Base-by-base conservation (phyloP, 2,113 vertebrate species). In the Heliornis fulica region DNA sequence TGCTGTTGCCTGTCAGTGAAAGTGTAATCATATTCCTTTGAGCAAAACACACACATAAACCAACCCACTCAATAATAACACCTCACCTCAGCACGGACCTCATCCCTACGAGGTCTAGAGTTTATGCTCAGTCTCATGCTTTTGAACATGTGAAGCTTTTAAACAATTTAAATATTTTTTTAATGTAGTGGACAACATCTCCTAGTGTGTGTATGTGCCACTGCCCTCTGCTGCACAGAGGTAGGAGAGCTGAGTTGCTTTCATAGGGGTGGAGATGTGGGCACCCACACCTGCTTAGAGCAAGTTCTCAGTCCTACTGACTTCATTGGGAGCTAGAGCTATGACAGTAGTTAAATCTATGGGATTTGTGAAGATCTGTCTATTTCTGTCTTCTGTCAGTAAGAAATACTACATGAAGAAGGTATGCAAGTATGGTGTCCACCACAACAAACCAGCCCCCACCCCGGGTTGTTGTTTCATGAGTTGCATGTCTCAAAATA, bases 221-320 rank as follows among this genome's bases (percentile, higher is more conserved):
- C 57, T 92, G 82, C 82, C 82, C 53, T 90, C 83, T 88, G 75
- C 85, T 90, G 83, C 41, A 54, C 36, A 54, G 82, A 69, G 53
- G 16, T 40, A 53, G 45, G 50, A 91, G 51, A 68, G 9, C 36
- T 69, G 41, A 57, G 14, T 16, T 71, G 40, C 43, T 85, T 71
- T 68, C 32, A 9, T 7, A 5, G n/a, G 31, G 41, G 13, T 2
- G 0, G 19, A 65, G 46, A 4, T 20, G 15, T 29, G 48, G 22
- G 45, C 29, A 38, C 46, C 10, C 50, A 63, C 13, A 20, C 53
- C 25, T 86, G 8, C 45, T 32, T 6, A 2, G 19, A n/a, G 28
- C 40, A 29, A 65, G 45, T 8, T 10, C 48, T 76, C 11, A 6
- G 4, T 25, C 40, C 28, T 69, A 3, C 40, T 66, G 2, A 5